A percentile compares a stretch with the other conserved stretches of the same genome.
These are phyloP conservation scores for Sparidentex hasta DNA, from an alignment of 2,797 vertebrate genomes.

Conservation along the genomic window DNA sequence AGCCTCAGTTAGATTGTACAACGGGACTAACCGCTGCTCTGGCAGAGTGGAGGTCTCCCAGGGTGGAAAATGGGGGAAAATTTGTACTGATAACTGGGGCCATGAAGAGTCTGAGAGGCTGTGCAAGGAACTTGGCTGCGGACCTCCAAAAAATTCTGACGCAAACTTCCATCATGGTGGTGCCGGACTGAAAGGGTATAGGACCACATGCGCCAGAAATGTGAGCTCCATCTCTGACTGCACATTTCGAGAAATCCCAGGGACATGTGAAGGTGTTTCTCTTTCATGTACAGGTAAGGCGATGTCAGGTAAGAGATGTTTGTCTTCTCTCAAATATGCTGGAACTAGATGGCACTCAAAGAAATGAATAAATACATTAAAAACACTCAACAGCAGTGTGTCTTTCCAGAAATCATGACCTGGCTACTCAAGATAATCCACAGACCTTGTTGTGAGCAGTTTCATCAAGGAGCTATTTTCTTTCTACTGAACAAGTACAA, in stretches of 20 bases:
- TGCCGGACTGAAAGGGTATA: slow-evolving; percentile 26
- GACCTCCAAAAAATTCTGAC: slow-evolving; percentile 34
- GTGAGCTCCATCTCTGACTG: slow-evolving; percentile 70
- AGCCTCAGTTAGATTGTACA: slow-evolving; percentile 69
- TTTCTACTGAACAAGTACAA: too few relatives aligned
- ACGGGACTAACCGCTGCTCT: slow-evolving; percentile 73
- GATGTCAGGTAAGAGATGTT: not conserved
- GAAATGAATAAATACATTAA: too few relatives aligned
- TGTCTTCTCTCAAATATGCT: too few relatives aligned
- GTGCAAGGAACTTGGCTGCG: slow-evolving; percentile 72
- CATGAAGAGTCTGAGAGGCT: slow-evolving; percentile 30
- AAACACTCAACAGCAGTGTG: too few relatives aligned
- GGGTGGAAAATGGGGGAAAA: slow-evolving; percentile 60
- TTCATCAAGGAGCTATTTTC: too few relatives aligned
- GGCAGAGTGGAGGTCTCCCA: slow-evolving; percentile 72
- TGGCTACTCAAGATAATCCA: too few relatives aligned
- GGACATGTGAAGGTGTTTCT: slow-evolving; percentile 59
- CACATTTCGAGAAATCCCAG: slow-evolving; percentile 28
- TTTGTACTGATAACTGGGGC: slow-evolving; percentile 68
- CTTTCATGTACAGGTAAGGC: slow-evolving; percentile 72
- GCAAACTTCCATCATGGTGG: slow-evolving; percentile 39
- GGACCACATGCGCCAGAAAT: slow-evolving; percentile 48
- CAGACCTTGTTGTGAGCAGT: too few relatives aligned
- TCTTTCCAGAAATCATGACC: too few relatives aligned
- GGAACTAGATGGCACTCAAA: too few relatives aligned